Evolutionary conservation across 1,140 invertebrate species (phyloP).

Genomic region (Pteromalus puparum): DNA sequence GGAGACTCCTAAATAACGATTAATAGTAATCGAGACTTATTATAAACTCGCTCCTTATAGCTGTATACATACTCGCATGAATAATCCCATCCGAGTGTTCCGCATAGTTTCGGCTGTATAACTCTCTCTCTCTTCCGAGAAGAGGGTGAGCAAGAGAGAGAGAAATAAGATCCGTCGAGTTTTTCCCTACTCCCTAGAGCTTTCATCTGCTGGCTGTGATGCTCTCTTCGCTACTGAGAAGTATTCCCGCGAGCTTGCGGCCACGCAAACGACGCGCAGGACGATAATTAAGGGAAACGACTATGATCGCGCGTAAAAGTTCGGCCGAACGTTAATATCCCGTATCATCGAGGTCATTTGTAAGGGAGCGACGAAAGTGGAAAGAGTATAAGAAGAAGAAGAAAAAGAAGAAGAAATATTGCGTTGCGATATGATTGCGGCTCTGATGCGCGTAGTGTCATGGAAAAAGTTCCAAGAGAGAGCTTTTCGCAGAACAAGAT

Average conservation of each 20-base stretch:
- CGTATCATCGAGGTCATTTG: slow-evolving; percentile 42
- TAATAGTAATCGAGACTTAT: slow-evolving; percentile 52
- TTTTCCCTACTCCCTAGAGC: neutral
- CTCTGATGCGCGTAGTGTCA: too few relatives aligned
- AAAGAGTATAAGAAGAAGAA: neutral
- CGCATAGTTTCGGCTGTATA: slow-evolving; percentile 34
- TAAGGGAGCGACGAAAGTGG: neutral
- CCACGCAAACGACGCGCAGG: neutral
- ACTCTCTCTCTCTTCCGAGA: neutral
- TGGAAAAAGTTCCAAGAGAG: too few relatives aligned
- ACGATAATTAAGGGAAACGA: slow-evolving; percentile 43
- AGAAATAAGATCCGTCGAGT: slow-evolving; percentile 11
- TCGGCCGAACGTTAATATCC: slow-evolving; percentile 16
- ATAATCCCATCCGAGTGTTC: slow-evolving; percentile 27
- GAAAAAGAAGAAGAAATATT: neutral
- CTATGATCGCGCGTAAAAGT: slow-evolving; percentile 20
- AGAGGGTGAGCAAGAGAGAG: neutral
- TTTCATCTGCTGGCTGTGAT: too few relatives aligned
- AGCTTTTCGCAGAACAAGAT: neutral
- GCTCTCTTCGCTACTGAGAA: neutral
- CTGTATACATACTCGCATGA: slow-evolving; percentile 14
- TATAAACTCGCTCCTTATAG: slow-evolving; percentile 29
- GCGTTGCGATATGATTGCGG: neutral
- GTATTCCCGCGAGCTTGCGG: slow-evolving; percentile 35
- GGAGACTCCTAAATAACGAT: slow-evolving; percentile 46